Base-by-base conservation (phyloP, 1,140 invertebrate genomes). In the Stegodyphus mimosarum region DNA sequence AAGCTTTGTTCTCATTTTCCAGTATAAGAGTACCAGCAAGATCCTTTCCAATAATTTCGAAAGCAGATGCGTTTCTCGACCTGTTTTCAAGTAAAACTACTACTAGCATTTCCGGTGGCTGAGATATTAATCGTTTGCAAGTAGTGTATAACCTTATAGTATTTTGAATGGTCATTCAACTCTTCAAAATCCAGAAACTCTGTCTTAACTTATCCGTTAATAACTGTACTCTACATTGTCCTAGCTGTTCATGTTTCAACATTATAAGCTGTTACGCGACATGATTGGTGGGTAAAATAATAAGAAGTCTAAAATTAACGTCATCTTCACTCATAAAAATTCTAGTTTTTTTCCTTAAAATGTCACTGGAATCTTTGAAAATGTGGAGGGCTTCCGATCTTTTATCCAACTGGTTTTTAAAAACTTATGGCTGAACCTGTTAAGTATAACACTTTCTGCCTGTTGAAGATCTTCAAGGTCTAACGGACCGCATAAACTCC, bases 1-100 rank as follows among this genome's bases (percentile, higher is more conserved):
- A 88, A 6, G 87, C 88, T 74, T 92, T 92, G 18, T 77, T 72
- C 9, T 78, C 80, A 87, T 89, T 90, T 11, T 91, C 87, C 1
- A 84, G 11, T 64, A 91, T 89, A 6, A 77, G 49, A 13, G 75
- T 55, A n/a, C 55, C 75, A 11, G 55, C 53, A 7, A 77, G 49
- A 51, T 66, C 75, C 6, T 64, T 4, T 13, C 75, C 75, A 7
- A 17, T 66, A 17, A 77, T 66, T 66, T 77, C 75, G 48, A 77
- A 77, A 50, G 11, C 7, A 50, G 75, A 7, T 48, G 75, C 18
- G n/a, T 52, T 17, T 53, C 72, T 13, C 15, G 53, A 5, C 3
- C 51, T 13, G 18, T 74, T n/a, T n/a, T 52, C 5, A 15, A 55
- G 63, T 50, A 77, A 66, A 15, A 49, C 6, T 6, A 1, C 75